Base-by-base conservation (phyloP, 2,797 vertebrate species). In the Mus minutoides region DNA sequence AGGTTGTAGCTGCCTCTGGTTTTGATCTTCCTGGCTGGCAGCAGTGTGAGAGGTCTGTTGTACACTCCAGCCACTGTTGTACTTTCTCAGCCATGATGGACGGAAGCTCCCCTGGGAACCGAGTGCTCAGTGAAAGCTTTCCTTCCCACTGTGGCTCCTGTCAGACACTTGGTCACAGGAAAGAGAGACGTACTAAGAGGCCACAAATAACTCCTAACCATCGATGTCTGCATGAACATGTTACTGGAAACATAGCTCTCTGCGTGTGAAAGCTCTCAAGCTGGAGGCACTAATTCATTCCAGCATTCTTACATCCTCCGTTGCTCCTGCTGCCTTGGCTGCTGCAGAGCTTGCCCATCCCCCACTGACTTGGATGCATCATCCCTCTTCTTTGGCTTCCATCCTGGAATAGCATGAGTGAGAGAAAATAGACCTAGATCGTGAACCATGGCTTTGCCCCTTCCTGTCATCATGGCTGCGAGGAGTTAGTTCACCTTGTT, bases 351-450 rank as follows among this genome's bases (percentile, higher is more conserved):
- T 12, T n/a, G n/a, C 31, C 0, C 13, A 1, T 16, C 62, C 1
- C 0, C 2, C 2, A 0, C 7, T 12, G 78, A 13, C 21, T 3
- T 0, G 73, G 40, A 5, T 7, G 0, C 6, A 0, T 2, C 14
- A 29, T 54, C 46, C 16, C 19, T 31, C 40, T 49, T 40, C 54
- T 77, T 64, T 2, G 16, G n/a, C 4, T 56, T 71, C 16, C 26
- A 8, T 5, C 14, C 19, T 6, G 62, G 2, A 0, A 52, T 14
- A 6, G 5, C 11, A 26, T 26, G 71, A 60, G 10, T 11, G 0
- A 31, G 49, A 60, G 78, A 16, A 40, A 34, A 1, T 0, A 22
- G 17, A 49, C 52, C 26, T 34, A 10, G 37, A 4, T 24, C 3
- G 26, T 9, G 22, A 67, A n/a, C 17, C 60, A 14, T 13, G 60